Percentiles rank a stretch among this genome's conserved stretches.
phyloP scores from a whole-genome alignment of 1,140 invertebrate genomes.

The Amphibalanus amphitrite region DNA sequence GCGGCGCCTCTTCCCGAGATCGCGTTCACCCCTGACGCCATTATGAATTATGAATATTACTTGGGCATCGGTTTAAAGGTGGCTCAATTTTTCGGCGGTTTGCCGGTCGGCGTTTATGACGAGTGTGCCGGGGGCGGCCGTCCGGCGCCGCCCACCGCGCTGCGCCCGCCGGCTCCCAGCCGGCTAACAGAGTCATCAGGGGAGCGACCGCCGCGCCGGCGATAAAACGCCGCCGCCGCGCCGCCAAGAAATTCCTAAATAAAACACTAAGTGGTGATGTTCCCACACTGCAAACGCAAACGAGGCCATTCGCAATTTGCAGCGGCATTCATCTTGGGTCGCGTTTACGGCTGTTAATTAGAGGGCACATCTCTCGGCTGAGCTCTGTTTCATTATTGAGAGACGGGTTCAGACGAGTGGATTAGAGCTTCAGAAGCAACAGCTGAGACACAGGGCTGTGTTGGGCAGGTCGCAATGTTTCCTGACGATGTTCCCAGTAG shows the following conservation, averaged over 20 bases:
- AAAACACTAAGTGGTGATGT: not conserved
- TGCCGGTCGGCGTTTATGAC: not conserved
- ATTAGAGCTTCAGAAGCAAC: too few species aligned
- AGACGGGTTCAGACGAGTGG: too few species aligned
- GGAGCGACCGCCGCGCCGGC: too few species aligned
- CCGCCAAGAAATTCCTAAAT: not conserved
- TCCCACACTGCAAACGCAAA: not conserved
- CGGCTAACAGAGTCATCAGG: not conserved
- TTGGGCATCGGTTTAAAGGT: not conserved
- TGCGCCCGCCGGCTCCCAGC: too few species aligned
- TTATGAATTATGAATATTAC: conserved; percentile 2
- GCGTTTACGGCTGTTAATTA: not conserved
- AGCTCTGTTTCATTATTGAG: too few species aligned
- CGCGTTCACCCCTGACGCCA: not conserved
- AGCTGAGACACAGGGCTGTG: too few species aligned
- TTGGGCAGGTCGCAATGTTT: too few species aligned
- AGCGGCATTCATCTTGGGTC: not conserved
- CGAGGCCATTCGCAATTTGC: not conserved
- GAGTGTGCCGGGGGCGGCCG: not conserved
- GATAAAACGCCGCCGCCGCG: not conserved
- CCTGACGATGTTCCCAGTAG: too few species aligned
- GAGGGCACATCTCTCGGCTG: too few species aligned
- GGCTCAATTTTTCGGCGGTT: not conserved
- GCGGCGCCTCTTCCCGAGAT: not conserved
- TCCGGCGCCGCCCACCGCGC: too few species aligned